Base-by-base conservation (phyloP, 2,888 invertebrate species). In the Carpatolechia fugitivella region DNA sequence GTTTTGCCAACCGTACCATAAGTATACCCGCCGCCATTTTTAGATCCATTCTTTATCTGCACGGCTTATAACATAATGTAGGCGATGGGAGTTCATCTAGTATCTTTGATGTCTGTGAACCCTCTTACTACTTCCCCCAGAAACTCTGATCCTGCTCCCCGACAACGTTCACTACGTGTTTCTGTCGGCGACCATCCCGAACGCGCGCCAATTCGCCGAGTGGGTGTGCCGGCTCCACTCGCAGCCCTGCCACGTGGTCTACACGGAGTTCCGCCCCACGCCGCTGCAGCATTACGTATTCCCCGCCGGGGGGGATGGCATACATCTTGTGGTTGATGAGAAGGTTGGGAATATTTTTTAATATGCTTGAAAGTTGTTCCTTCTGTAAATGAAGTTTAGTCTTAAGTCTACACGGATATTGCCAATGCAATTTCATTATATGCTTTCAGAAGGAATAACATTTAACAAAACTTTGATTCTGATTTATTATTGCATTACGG, bases 121-220 rank as follows among this genome's bases (percentile, higher is more conserved):
- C n/a, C n/a, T n/a, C n/a, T n/a, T n/a, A n/a, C n/a, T n/a, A n/a
- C n/a, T 29, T 16, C 1, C 8, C 30, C 16, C 83, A 85, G 99
- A 99, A 90, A 99, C 99, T 0, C 92, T 99, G 33, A 99, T 99
- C 72, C 91, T 99, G 31, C 86, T 99, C 36, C 99, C 99, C 0
- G 98, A 99, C 79, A 98, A 98, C 75, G 99, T 99, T 0, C 98
- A 98, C 78, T 99, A 98, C 81, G 99, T 99, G 5, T 99, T 99
- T 80, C 92, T 99, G 0, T 99, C 99, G 0, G 99, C 99, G 10
- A 99, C 99, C 0, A 99, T 99, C 68, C 99, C 99, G 1, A 99
- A 99, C 86, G 99, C 99, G 2, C 92, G 97, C 3, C 99, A 99
- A 86, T 97, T 97, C 80, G 96, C 94, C 0, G 97, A 97, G 82